phyloP scores from a whole-genome alignment of 2,113 vertebrate genomes.

The Eleginops maclovinus region DNA sequence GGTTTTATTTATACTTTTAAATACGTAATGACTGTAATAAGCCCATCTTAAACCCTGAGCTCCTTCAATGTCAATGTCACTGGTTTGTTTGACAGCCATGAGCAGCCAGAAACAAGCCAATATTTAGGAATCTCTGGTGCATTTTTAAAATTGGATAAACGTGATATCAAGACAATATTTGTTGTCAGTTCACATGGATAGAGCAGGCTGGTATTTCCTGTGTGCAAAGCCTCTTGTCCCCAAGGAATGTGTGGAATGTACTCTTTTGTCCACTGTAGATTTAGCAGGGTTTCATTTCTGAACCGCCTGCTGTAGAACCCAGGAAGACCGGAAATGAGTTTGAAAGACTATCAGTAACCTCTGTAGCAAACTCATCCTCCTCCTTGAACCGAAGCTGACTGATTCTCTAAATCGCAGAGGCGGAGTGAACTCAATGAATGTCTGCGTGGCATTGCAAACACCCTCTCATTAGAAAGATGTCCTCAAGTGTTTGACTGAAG shows the following conservation, averaged over 20 bases:
- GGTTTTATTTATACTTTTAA: conserved; percentile 7
- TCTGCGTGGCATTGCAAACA: conserved; percentile 32
- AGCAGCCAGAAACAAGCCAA: conserved; percentile 11
- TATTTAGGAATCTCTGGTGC: background rate
- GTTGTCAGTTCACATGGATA: conserved; percentile 53
- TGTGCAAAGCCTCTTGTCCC: conserved; percentile 75
- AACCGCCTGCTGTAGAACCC: conserved; percentile 33
- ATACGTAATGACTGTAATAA: background rate
- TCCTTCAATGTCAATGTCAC: background rate
- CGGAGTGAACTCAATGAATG: conserved; percentile 14
- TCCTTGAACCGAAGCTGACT: conserved; percentile 29
- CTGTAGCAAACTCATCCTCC: conserved; percentile 27
- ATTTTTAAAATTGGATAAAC: conserved; percentile 20
- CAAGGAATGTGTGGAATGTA: conserved; percentile 82
- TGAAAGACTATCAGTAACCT: conserved; percentile 38
- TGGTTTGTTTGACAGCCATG: conserved; percentile 3
- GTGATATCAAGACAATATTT: conserved; percentile 59
- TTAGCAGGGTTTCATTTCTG: conserved; percentile 68
- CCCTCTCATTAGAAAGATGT: conserved; percentile 65
- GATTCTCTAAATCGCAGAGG: conserved; percentile 25
- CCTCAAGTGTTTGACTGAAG: conserved; percentile 56
- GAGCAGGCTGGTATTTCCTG: conserved; percentile 79
- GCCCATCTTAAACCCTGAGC: background rate
- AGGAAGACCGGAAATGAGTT: conserved; percentile 51
- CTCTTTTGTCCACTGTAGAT: conserved; percentile 75